Base-by-base conservation (phyloP, 2,797 vertebrate genomes). In the Danio choprae region DNA sequence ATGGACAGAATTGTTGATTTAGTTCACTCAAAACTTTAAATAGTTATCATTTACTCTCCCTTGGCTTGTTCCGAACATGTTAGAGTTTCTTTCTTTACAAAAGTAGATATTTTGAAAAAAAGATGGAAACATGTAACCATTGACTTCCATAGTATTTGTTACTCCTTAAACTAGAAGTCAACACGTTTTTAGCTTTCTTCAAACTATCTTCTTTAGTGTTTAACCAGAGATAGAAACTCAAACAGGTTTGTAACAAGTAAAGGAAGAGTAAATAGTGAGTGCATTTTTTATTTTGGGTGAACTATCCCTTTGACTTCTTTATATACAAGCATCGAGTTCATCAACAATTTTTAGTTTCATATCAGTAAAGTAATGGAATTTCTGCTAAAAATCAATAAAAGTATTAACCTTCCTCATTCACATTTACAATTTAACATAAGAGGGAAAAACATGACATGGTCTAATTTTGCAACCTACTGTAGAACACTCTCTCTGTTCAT, bases 171-270 rank as follows among this genome's bases (percentile, higher is more conserved):
- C n/a, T n/a, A n/a, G n/a, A n/a, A n/a, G n/a, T n/a, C n/a, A n/a
- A n/a, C n/a, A n/a, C n/a, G n/a, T n/a, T n/a, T n/a, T n/a, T n/a
- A n/a, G n/a, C n/a, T n/a, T n/a, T n/a, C n/a, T n/a, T n/a, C n/a
- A n/a, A n/a, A n/a, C n/a, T n/a, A n/a, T n/a, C n/a, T n/a, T n/a
- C n/a, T n/a, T n/a, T n/a, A n/a, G n/a, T n/a, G n/a, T n/a, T n/a
- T n/a, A n/a, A n/a, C n/a, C n/a, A n/a, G 46, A 69, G 51, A 51
- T 69, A 12, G 55, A 22, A 22, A 56, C 55, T 56, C 55, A 6
- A 56, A 56, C 22, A n/a, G 15, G 46, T 50, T 68, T 36, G 22
- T n/a, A n/a, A n/a, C n/a, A n/a, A n/a, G n/a, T n/a, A 22, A 68
- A 68, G 38, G 22, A 29, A 18, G 46, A 58, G 20, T 29, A 58